Evolutionary conservation across 2,113 vertebrate genomes (phyloP), one percentile per base, ranked within the genome.

Genomic region (Eptatretus burgeri): DNA sequence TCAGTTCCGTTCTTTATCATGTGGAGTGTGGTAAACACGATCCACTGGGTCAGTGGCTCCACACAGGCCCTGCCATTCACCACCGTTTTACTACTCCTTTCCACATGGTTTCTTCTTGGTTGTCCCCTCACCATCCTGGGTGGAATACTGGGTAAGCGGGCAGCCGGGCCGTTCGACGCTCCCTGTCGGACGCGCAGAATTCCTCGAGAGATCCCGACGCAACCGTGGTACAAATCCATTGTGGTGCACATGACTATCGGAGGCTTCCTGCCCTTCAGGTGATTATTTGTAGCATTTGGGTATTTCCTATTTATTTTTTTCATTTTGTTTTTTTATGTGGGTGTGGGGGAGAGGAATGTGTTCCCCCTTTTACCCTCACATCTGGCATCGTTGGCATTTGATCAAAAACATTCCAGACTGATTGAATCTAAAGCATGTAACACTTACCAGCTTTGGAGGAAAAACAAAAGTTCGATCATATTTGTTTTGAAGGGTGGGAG

Each of bases 241-340:
- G 70, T 78, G 1, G 78, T 89, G 27, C 85, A 89, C 75, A 87
- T 87, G 82, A 80, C 80, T 67, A 84, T 89, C 5, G 85, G 85
- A 1, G 85, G 85, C 67, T 89, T 89, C 72, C 75, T 89, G 52
- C 84, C 85, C 20, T 89, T 89, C 78, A 89, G 85, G 85, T 89
- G 70, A 64, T n/a, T 20, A 41, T 41, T 41, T 41, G 27, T 41
- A 41, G 27, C 27, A 41, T 41, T 41, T 41, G 27, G 3, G 27
- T 41, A 5, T 41, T 41, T 41, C 27, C 3, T 41, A 41, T 7
- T 41, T n/a, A n/a, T n/a, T n/a, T n/a, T n/a, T n/a, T n/a, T n/a
- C n/a, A n/a, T 7, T 41, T 41, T 3, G 3, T 41, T 41, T 41
- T 41, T 41, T 41, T 41, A 41, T 41, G 27, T 5, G 27, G 27